A percentile compares a stretch with the other conserved stretches of the same genome.
Conservation (phyloP, 2,113 vertebrate genomes). For the Gymnogyps californianus region DNA sequence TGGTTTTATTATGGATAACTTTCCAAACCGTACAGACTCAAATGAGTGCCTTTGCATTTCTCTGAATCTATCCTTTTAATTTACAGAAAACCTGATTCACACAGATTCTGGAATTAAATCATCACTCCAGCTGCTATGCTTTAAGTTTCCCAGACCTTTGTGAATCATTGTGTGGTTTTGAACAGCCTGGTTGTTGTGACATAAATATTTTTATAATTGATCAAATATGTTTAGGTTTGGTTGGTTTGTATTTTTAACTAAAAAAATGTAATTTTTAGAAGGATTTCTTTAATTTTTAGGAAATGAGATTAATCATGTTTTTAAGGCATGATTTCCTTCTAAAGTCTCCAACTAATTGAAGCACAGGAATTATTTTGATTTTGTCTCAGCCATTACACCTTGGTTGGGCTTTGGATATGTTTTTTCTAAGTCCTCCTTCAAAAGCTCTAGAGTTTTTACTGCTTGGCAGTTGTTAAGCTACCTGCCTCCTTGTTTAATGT, state of each 20-base stretch:
- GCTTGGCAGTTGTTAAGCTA: not conserved
- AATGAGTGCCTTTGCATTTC: not conserved
- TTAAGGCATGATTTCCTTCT: slow-evolving; percentile 7
- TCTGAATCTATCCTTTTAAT: slow-evolving; percentile 33
- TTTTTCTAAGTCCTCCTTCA: not conserved
- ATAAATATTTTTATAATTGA: slow-evolving; percentile 58
- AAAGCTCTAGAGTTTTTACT: not conserved
- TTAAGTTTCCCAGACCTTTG: slow-evolving; percentile 59
- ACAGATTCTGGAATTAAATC: slow-evolving; percentile 45
- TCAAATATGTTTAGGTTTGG: slow-evolving; percentile 47
- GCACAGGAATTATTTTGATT: not conserved
- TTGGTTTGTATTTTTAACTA: slow-evolving; percentile 45
- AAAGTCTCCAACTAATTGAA: slow-evolving; percentile 23
- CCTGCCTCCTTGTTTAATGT: not conserved
- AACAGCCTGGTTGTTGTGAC: slow-evolving; percentile 53
- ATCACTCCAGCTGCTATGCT: slow-evolving; percentile 52
- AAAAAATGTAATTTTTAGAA: not conserved
- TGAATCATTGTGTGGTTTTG: slow-evolving; percentile 67
- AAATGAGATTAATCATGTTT: slow-evolving; percentile 58
- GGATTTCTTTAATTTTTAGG: slow-evolving; percentile 40
- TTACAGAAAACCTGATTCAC: slow-evolving; percentile 66
- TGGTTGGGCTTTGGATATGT: not conserved
- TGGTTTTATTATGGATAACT: slow-evolving; percentile 8
- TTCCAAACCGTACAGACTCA: not conserved
- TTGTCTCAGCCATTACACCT: not conserved